Evolutionary conservation across 2,113 vertebrate genomes (phyloP).

Genomic region (Chlamydotis undulata): DNA sequence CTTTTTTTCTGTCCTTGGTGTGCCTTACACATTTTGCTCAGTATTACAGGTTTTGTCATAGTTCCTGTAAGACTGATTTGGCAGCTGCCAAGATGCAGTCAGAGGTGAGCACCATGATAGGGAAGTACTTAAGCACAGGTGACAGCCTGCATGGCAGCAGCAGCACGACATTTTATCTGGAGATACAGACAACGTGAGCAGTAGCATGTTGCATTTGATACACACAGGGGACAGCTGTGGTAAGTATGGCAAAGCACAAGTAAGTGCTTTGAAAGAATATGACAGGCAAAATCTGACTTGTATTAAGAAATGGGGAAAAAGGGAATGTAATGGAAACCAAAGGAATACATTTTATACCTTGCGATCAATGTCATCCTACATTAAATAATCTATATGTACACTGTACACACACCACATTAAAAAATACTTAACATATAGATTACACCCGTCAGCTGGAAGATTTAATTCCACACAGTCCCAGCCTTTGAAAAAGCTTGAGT

Average conservation of each 20-base stretch:
- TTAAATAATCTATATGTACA: not conserved
- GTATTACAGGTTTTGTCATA: constrained; percentile 5
- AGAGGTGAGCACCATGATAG: constrained; percentile 34
- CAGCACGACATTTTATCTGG: constrained; percentile 35
- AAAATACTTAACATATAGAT: not conserved
- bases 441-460: not conserved
- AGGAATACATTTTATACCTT: not conserved
- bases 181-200: constrained; percentile 27
- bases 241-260: not conserved
- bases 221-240: not conserved
- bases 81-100: constrained; percentile 64
- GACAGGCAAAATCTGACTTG: constrained; percentile 54
- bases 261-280: constrained; percentile 18
- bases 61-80: constrained; percentile 40
- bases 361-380: not conserved
- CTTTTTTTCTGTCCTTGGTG: not conserved
- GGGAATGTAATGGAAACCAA: not conserved
- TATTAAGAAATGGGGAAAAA: not conserved
- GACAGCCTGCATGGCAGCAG: constrained; percentile 37
- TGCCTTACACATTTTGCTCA: constrained; percentile 43
- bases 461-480: not conserved
- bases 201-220: constrained; percentile 31
- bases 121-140: constrained; percentile 49
- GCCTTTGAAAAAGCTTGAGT: not conserved
- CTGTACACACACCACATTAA: not conserved